Evolutionary conservation across 2,888 invertebrate species (phyloP).

Genomic region (Orchesellides sinensis): DNA sequence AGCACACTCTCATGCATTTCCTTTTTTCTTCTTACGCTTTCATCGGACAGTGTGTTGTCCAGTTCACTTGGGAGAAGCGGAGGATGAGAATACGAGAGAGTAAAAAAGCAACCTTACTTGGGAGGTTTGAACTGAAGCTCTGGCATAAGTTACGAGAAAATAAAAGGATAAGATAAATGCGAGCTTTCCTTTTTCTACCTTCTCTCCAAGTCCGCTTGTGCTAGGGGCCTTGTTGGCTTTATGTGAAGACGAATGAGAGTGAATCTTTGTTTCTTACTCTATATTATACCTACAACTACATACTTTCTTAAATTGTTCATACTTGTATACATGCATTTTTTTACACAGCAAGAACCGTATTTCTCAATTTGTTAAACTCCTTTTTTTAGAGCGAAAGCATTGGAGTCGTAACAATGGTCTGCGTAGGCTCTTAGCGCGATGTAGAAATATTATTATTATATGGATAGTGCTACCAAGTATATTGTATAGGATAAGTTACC

Average conservation of each 20-base stretch:
- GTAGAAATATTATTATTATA: neutral
- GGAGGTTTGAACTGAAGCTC: neutral
- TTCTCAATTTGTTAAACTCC: constrained; percentile 14
- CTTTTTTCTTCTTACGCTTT: neutral
- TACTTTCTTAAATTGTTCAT: too few relatives aligned
- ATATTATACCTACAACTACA: too few relatives aligned
- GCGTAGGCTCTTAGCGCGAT: neutral
- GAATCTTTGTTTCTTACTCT: constrained; percentile 11
- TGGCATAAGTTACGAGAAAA: neutral
- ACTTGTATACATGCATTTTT: neutral
- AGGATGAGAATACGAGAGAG: neutral
- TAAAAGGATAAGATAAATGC: neutral
- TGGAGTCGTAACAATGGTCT: neutral
- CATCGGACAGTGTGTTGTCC: constrained; percentile 25
- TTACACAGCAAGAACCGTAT: neutral
- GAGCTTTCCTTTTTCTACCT: neutral
- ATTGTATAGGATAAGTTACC: neutral
- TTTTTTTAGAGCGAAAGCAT: neutral
- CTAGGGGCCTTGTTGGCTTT: neutral
- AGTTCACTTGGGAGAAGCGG: constrained; percentile 30
- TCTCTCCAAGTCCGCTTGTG: neutral
- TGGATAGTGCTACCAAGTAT: neutral
- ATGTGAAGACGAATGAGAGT: neutral
- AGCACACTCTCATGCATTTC: neutral
- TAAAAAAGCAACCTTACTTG: neutral